These are phyloP conservation scores for Parnassius smintheus DNA, from an alignment of 2,888 invertebrate genomes.

Conservation along the genomic window DNA sequence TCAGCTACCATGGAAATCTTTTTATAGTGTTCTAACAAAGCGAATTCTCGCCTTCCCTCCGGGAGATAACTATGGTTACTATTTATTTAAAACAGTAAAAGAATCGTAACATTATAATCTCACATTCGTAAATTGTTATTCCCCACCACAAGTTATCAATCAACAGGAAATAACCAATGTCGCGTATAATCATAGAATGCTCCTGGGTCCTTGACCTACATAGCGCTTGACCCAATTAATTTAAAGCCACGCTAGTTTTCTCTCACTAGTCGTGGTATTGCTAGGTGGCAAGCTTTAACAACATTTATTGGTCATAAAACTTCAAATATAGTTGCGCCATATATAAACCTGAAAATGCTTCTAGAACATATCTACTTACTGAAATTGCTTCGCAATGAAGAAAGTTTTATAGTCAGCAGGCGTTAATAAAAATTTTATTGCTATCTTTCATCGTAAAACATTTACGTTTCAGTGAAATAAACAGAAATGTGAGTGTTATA, in stretches of 20 bases:
- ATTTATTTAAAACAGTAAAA: too few species aligned
- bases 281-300: slow-evolving; percentile 12
- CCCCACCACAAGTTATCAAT: not conserved
- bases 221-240: slow-evolving; percentile 57
- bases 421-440: slow-evolving; percentile 20
- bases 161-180: slow-evolving; percentile 1
- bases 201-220: slow-evolving; percentile 38
- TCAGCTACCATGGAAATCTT: too few species aligned
- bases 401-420: slow-evolving; percentile 6
- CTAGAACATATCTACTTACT: slow-evolving; percentile 10
- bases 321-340: slow-evolving; percentile 7
- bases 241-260: slow-evolving; percentile 29
- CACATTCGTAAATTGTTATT: not conserved
- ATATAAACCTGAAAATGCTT: slow-evolving; percentile 21
- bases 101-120: not conserved
- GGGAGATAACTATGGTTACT: too few species aligned
- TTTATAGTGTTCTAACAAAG: too few species aligned
- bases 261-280: not conserved
- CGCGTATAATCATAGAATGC: slow-evolving; percentile 2
- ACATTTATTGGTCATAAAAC: slow-evolving; percentile 23
- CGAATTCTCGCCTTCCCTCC: too few species aligned
- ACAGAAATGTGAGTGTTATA: too few species aligned
- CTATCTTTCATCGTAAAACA: slow-evolving; percentile 6
- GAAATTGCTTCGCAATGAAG: slow-evolving; percentile 17
- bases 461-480: not conserved